These are phyloP conservation scores for Circaetus cinerascens DNA, from an alignment of 2,113 vertebrate species.

Conservation along the genomic window DNA sequence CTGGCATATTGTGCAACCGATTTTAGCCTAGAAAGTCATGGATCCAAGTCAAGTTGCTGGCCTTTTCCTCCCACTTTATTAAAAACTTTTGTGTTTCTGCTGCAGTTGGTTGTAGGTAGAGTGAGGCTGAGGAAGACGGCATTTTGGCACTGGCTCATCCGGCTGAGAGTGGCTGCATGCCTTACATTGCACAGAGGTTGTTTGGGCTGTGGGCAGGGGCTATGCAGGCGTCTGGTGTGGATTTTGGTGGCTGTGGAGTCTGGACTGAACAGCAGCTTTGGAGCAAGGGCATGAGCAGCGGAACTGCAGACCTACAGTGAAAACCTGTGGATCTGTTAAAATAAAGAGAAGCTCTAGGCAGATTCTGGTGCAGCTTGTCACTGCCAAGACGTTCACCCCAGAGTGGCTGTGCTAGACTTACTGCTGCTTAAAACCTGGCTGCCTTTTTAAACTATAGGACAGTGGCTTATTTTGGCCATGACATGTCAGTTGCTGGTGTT, in stretches of 20 bases:
- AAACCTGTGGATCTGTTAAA: neutral
- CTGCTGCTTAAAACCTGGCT: neutral
- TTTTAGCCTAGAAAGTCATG: neutral
- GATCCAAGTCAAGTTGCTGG: neutral
- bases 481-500: neutral
- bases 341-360: neutral
- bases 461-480: neutral
- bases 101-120: neutral
- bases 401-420: neutral
- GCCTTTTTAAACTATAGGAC: neutral
- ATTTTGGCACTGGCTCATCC: neutral
- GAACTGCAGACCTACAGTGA: neutral
- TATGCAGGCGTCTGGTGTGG: neutral
- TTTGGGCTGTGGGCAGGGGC: neutral
- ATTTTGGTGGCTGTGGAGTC: neutral
- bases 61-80: slow-evolving; percentile 8
- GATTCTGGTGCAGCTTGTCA: neutral
- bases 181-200: neutral
- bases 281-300: neutral
- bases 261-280: neutral
- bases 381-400: neutral
- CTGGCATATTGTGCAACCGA: neutral
- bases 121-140: neutral
- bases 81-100: neutral
- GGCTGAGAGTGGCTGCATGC: fast-evolving